Evolutionary conservation across 2,797 vertebrate species (phyloP).

Genomic region (Limosa lapponica): DNA sequence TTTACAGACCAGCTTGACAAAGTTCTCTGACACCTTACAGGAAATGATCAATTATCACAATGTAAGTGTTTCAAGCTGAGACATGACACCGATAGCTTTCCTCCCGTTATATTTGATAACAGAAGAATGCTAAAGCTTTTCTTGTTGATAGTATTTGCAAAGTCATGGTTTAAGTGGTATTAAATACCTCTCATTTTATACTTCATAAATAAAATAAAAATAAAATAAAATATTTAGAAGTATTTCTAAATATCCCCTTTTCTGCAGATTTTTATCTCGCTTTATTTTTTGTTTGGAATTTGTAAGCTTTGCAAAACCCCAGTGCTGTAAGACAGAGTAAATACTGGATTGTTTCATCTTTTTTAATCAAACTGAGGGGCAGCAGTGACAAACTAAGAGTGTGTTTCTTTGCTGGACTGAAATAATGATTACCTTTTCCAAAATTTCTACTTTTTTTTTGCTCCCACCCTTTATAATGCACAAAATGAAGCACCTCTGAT

Average conservation of each 20-base stretch:
- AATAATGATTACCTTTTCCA: not conserved
- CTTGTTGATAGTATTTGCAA: not conserved
- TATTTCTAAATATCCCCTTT: not conserved
- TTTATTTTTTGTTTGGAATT: not conserved
- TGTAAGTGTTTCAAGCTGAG: conserved; percentile 79
- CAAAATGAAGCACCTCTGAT: not conserved
- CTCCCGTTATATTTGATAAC: not conserved
- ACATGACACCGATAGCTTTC: not conserved
- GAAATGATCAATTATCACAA: conserved; percentile 99
- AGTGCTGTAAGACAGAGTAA: not conserved
- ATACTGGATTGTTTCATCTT: not conserved
- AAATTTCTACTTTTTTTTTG: not conserved
- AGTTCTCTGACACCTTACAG: conserved; percentile 95
- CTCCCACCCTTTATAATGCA: not conserved
- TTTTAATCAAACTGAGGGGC: not conserved
- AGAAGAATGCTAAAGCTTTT: not conserved
- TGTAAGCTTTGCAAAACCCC: not conserved
- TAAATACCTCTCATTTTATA: not conserved
- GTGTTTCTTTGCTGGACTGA: not conserved
- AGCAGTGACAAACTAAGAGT: not conserved
- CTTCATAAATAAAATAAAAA: too few species aligned
- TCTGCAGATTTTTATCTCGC: not conserved
- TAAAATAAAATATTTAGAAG: not conserved
- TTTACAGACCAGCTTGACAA: conserved; percentile 89
- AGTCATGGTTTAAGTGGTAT: not conserved